These are phyloP conservation scores for Phoenoteleia sp. DNA, from an alignment of 2,888 invertebrate species.

Conservation along the genomic window DNA sequence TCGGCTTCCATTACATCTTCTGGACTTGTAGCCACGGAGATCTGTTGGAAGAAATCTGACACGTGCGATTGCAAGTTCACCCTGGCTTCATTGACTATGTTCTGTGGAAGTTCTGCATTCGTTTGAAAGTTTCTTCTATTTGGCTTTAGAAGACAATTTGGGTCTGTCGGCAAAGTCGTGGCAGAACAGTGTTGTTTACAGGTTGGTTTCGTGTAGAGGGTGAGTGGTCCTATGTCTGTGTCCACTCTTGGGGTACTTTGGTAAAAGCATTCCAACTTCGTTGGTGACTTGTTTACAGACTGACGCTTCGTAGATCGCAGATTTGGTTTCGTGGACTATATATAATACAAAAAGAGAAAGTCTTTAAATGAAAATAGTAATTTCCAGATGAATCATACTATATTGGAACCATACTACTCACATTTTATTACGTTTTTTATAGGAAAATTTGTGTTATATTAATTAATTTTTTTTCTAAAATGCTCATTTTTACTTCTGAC, in stretches of 20 bases:
- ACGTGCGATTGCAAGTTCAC: conserved; percentile 84
- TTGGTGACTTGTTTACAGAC: conserved; percentile 80
- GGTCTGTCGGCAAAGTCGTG: conserved; percentile 81
- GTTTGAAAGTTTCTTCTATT: conserved; percentile 75
- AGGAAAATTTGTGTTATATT: no score
- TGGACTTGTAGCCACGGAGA: conserved; percentile 85
- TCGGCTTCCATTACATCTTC: conserved; percentile 85
- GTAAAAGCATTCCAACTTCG: conserved; percentile 82
- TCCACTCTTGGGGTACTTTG: conserved; percentile 85
- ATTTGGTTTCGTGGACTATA: conserved; percentile 84
- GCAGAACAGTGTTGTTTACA: conserved; percentile 72
- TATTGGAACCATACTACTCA: no score
- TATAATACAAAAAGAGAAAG: no score
- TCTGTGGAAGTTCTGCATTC: conserved; percentile 82
- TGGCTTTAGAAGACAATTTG: conserved; percentile 71
- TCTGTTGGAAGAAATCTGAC: conserved; percentile 85
- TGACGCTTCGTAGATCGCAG: conserved; percentile 82
- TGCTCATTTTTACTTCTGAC: no score
- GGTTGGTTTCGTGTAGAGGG: conserved; percentile 75
- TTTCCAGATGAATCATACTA: no score
- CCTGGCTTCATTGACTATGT: conserved; percentile 83
- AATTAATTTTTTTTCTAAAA: no score
- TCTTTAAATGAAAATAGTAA: no score
- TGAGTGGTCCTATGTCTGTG: conserved; percentile 84
- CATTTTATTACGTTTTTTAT: no score